These are phyloP conservation scores for Anoura caudifer DNA, from an alignment of 2,113 vertebrate species.

Conservation along the genomic window DNA sequence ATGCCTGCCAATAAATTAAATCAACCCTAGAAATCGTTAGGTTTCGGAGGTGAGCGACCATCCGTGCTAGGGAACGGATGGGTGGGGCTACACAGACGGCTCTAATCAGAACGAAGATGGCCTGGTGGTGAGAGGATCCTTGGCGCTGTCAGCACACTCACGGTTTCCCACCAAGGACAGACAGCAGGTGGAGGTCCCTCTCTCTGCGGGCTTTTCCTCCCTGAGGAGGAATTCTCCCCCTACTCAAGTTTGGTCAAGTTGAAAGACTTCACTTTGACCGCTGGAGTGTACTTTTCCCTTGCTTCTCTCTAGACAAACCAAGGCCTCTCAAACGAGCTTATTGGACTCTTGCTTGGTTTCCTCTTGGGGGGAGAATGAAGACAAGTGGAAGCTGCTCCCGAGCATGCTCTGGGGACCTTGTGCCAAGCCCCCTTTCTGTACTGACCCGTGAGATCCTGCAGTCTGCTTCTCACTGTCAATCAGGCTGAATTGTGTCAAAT, in stretches of 20 bases:
- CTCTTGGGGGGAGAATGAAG: background rate
- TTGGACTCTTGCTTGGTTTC: background rate
- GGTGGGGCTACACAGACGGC: background rate
- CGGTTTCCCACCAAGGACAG: background rate
- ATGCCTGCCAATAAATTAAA: constrained; percentile 48
- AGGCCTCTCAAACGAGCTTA: background rate
- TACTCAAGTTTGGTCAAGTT: background rate
- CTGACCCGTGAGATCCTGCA: constrained; percentile 51
- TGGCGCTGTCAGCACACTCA: background rate
- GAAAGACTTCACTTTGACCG: background rate
- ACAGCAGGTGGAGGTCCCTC: background rate
- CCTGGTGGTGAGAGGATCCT: background rate
- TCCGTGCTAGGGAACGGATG: background rate
- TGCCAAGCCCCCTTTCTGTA: constrained; percentile 12
- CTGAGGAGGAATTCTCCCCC: background rate
- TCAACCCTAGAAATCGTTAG: constrained; percentile 37
- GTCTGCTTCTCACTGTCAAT: constrained; percentile 57
- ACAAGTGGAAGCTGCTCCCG: background rate
- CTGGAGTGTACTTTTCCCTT: background rate
- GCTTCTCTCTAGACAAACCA: background rate
- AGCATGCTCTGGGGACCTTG: constrained; percentile 2
- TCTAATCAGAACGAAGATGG: constrained; percentile 19
- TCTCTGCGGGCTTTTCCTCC: background rate
- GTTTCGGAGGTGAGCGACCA: constrained; percentile 6
- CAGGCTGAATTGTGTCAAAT: constrained; percentile 50